A percentile compares a stretch with the other conserved stretches of the same genome.
These are phyloP conservation scores for Bucco capensis DNA, from an alignment of 2,113 vertebrate genomes.

Conservation along the genomic window DNA sequence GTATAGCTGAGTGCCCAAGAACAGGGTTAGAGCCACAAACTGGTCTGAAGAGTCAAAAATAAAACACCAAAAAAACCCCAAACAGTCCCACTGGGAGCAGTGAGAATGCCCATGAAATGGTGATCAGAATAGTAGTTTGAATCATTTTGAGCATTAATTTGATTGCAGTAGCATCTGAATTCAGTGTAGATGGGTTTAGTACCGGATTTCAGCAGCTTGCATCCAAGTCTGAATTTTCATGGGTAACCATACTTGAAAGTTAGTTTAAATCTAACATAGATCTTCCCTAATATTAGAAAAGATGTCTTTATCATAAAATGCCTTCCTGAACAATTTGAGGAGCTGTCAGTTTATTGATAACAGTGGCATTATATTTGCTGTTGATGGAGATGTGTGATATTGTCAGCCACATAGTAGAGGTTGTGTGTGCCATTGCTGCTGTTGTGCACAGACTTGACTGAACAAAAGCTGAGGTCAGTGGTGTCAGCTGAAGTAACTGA, in stretches of 20 bases:
- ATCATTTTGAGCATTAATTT: neutral
- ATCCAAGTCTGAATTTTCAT: neutral
- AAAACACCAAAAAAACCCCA: too few species aligned
- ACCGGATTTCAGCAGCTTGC: neutral
- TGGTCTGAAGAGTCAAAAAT: neutral
- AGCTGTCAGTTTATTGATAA: neutral
- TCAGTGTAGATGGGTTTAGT: neutral
- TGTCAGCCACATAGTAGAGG: neutral
- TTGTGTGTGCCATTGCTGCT: neutral
- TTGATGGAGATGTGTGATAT: neutral
- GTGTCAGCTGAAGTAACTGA: neutral
- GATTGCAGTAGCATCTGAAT: neutral
- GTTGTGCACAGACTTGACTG: neutral
- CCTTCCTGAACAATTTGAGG: neutral
- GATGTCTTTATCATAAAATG: neutral
- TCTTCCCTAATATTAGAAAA: neutral
- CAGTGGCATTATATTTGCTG: neutral
- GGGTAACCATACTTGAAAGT: neutral
- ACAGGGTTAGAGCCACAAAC: neutral
- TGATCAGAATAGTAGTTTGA: neutral
- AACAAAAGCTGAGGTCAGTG: neutral
- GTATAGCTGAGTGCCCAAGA: neutral
- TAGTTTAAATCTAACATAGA: neutral
- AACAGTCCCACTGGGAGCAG: neutral
- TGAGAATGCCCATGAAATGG: neutral